Base-by-base conservation (phyloP, 2,888 invertebrate genomes). In the Plagodis pulveraria region DNA sequence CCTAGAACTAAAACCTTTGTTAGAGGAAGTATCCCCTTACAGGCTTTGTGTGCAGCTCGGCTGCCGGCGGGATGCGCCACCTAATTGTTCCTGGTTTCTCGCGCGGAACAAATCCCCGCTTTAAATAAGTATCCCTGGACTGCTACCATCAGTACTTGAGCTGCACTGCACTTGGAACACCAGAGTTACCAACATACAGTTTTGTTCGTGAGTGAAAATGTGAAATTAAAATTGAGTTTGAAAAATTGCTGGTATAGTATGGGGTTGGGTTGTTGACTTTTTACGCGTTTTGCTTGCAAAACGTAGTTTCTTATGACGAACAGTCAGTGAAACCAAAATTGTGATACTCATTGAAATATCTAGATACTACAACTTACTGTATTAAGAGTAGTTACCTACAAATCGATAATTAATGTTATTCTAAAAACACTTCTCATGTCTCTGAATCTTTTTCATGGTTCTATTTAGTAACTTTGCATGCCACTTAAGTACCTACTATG, bases 11-110 rank as follows among this genome's bases (percentile, higher is more conserved):
- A 78, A 80, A 76, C 84, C 83, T 79, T 86, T 88, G 91, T 89
- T 83, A 83, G 79, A 87, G 89, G 90, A 89, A 91, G 87, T 91
- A 90, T 91, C 90, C 76, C 76, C 86, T 91, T 91, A 88, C 91
- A 77, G 63, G 79, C 87, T 87, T 91, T 91, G 90, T 91, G 76
- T 75, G 74, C 67, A 76, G 69, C 72, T 74, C 73, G 81, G 78
- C 79, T 75, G 71, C 79, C 70, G 74, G 77, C 87, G 86, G 86
- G 86, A 87, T 86, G 88, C 86, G 82, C 71, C 74, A 77, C 66
- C 70, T 81, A 79, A 89, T 91, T 91, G 91, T 91, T 77, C 80
- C 56, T 79, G 76, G 63, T 69, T 77, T 80, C 69, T 86, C 76
- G 82, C 77, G 84, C 83, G 91, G 82, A 90, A 91, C 91, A 78